A percentile compares a stretch with the other conserved stretches of the same genome.
These are phyloP conservation scores for Bergia puertoricense DNA, from an alignment of 92 coral and sea anemone genomes.

Conservation along the genomic window DNA sequence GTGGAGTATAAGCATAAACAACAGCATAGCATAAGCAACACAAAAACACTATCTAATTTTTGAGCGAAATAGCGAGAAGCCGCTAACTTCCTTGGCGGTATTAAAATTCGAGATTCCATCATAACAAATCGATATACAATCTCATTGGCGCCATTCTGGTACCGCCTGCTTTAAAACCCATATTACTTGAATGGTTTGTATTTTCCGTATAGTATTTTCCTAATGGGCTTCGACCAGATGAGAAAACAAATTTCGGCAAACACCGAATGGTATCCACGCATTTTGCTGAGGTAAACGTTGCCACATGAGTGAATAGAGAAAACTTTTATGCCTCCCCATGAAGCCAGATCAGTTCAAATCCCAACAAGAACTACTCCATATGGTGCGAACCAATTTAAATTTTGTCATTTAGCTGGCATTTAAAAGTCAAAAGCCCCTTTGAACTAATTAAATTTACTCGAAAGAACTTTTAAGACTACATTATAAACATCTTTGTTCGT, in stretches of 20 bases:
- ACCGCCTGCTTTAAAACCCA: conserved; percentile 37
- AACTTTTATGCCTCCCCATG: conserved; percentile 23
- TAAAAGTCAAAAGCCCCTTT: neutral
- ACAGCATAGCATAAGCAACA: neutral
- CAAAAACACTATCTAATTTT: neutral
- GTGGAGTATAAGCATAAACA: no score
- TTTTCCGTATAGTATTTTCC: conserved; percentile 35
- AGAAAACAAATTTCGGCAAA: conserved; percentile 27
- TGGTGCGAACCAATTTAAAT: neutral
- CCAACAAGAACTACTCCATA: conserved; percentile 14
- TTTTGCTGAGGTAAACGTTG: neutral
- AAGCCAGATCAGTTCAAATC: neutral
- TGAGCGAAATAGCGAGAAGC: neutral
- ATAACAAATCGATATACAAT: conserved; percentile 3
- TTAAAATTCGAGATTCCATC: neutral
- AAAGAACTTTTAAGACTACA: neutral
- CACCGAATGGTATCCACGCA: neutral
- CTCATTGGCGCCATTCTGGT: conserved; percentile 13
- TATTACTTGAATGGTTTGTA: conserved; percentile 34
- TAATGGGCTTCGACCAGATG: conserved; percentile 45
- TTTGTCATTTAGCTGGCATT: neutral
- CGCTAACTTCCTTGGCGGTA: neutral
- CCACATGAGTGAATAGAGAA: conserved; percentile 12
- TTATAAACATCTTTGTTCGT: neutral
- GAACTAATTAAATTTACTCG: neutral